These are phyloP conservation scores for Chloroceryle inda DNA, from an alignment of 2,797 vertebrate species.

Conservation along the genomic window DNA sequence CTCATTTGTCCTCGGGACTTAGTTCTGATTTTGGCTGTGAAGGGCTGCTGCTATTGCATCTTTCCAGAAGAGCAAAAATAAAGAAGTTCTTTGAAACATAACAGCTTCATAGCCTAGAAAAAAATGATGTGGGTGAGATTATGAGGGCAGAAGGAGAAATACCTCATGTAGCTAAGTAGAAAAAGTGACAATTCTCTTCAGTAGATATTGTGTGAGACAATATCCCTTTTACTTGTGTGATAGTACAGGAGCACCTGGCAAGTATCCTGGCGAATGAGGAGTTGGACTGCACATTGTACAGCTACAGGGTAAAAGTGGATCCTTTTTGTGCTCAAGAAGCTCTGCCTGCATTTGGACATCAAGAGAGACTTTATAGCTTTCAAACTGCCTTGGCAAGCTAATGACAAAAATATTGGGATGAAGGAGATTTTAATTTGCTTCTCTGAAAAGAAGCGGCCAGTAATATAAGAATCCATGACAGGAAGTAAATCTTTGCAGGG, in stretches of 20 bases:
- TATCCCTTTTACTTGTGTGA: background rate
- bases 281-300: background rate
- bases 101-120: background rate
- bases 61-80: slow-evolving; percentile 4
- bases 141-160: slow-evolving; percentile 6
- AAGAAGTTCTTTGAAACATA: background rate
- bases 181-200: background rate
- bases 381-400: background rate
- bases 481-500: slow-evolving; percentile 24
- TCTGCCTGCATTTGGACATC: background rate
- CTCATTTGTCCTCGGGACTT: background rate
- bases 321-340: background rate
- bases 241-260: background rate
- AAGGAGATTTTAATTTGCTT: background rate
- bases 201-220: background rate
- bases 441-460: background rate
- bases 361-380: background rate
- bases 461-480: background rate
- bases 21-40: background rate
- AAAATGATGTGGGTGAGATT: background rate
- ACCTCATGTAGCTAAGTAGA: background rate
- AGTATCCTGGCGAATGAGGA: background rate
- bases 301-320: background rate
- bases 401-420: background rate
- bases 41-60: background rate